phyloP scores from a whole-genome alignment of 2,797 vertebrate species.

The Myotis findleyi region DNA sequence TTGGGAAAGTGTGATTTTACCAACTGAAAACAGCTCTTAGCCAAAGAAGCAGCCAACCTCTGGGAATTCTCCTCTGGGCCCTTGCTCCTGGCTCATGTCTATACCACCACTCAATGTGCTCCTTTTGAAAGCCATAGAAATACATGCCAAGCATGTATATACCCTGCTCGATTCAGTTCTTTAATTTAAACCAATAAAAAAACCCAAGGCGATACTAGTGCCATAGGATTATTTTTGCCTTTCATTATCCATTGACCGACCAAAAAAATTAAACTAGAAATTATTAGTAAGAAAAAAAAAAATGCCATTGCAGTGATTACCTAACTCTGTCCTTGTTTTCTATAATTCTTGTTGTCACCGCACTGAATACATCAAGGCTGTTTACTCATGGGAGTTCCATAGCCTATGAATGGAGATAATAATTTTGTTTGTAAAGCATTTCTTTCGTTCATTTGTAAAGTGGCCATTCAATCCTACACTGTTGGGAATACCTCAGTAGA shows the following conservation, averaged over 20 bases:
- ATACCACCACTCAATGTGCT: fast-evolving
- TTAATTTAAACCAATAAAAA: conserved; percentile 35
- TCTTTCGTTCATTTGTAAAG: not conserved
- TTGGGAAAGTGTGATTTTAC: conserved; percentile 42
- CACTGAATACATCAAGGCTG: not conserved
- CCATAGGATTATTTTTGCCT: not conserved
- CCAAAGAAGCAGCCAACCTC: not conserved
- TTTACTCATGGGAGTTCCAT: not conserved
- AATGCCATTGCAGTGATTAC: not conserved
- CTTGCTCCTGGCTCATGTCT: not conserved
- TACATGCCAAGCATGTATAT: not conserved
- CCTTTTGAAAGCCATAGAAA: not conserved
- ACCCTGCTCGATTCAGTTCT: not conserved
- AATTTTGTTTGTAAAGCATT: not conserved
- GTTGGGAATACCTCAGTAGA: not conserved
- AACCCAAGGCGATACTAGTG: not conserved
- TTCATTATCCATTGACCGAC: not conserved
- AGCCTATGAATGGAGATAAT: not conserved
- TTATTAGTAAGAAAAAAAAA: not conserved
- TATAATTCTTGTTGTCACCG: not conserved
- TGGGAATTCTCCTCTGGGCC: not conserved
- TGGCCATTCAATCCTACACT: not conserved
- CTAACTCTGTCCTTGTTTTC: not conserved
- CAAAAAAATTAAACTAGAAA: not conserved
- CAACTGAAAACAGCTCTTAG: conserved; percentile 30